Conservation (phyloP, 2,888 invertebrate genomes). For the Eupithecia vulgata region DNA sequence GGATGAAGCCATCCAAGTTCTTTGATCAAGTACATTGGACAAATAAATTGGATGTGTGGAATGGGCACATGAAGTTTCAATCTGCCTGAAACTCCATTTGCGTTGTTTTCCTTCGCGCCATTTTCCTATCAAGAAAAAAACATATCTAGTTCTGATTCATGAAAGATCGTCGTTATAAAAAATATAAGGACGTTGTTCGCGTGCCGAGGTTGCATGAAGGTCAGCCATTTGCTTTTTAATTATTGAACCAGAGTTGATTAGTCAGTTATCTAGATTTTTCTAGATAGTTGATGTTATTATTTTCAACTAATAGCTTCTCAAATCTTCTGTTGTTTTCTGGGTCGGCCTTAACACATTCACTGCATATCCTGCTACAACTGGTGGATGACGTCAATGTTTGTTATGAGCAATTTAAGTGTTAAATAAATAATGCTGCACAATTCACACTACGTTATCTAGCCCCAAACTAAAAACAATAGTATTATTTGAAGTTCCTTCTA, state of each 20-base stretch:
- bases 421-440: too few relatives aligned
- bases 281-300: constrained; percentile 2
- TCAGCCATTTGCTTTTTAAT: constrained; percentile 3
- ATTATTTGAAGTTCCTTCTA: too few relatives aligned
- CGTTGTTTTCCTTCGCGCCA: background rate
- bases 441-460: too few relatives aligned
- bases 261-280: constrained; percentile 13
- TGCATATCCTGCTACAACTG: too few relatives aligned
- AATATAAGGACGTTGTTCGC: constrained; percentile 22
- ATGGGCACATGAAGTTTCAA: too few relatives aligned
- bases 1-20: too few relatives aligned
- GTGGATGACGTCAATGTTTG: too few relatives aligned
- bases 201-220: constrained; percentile 22
- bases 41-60: too few relatives aligned
- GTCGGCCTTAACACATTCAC: background rate
- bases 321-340: background rate
- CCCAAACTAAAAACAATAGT: too few relatives aligned
- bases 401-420: too few relatives aligned
- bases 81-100: background rate
- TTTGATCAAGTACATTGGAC: too few relatives aligned
- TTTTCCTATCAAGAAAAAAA: background rate
- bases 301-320: background rate
- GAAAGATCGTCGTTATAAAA: constrained; percentile 5
- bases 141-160: background rate
- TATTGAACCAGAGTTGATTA: background rate